Conservation (phyloP, 2,888 invertebrate species). For the Pristionchus fissidentatus region DNA sequence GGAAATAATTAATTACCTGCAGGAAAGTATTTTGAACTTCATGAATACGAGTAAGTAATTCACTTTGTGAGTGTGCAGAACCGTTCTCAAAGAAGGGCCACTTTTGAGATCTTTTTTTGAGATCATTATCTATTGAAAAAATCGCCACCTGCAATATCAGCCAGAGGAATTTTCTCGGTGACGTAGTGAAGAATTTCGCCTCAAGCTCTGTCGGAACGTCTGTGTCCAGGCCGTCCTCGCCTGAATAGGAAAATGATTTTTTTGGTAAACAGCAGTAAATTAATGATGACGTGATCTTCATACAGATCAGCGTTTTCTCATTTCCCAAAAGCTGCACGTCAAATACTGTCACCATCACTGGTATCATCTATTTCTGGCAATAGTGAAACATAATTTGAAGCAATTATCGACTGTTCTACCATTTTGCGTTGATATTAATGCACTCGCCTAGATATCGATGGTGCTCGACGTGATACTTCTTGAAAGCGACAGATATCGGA, state of each 20-base stretch:
- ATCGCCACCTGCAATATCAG: constrained; percentile 86
- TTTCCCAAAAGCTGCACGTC: no score
- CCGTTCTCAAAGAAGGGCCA: not conserved
- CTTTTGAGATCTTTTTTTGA: no score
- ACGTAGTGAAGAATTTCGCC: constrained; percentile 91
- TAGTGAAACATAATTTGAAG: constrained; percentile 21
- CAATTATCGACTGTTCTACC: not conserved
- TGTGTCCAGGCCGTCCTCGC: constrained; percentile 92
- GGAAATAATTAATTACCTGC: no score
- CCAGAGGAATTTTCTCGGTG: constrained; percentile 92
- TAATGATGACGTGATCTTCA: no score
- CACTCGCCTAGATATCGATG: constrained; percentile 81
- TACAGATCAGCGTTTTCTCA: not conserved
- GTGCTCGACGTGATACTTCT: constrained; percentile 94
- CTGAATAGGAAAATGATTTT: constrained; percentile 77
- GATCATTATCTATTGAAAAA: no score
- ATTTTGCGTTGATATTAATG: not conserved
- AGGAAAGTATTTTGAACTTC: not conserved
- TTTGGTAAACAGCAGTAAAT: no score
- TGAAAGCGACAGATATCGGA: constrained; percentile 95
- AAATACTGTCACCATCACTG: no score
- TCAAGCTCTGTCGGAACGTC: constrained; percentile 94
- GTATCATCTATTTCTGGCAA: no score
- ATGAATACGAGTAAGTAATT: constrained; percentile 79
- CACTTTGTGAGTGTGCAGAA: not conserved